Evolutionary conservation across 2,888 invertebrate species (phyloP), one percentile per base, ranked within the genome.

Genomic region (Xestoiulus laeticollis): DNA sequence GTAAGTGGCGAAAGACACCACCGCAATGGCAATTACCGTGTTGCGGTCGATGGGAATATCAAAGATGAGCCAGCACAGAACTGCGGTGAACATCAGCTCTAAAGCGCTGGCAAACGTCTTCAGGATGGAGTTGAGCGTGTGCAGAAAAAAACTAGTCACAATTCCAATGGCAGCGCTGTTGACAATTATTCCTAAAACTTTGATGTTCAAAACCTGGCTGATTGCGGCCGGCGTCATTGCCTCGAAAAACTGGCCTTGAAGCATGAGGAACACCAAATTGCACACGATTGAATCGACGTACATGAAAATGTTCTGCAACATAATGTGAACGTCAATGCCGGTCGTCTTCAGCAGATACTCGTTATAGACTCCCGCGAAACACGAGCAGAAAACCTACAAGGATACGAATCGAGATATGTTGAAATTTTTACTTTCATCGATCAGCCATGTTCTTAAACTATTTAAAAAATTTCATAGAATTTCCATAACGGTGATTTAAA

Each of bases 31-130:
- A 89, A 96, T 90, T 1, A 96, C 93, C 5, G 98, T 98, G 91
- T 95, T 97, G 88, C 95, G 92, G 91, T 96, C 95, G 90, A 98
- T 96, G 3, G 96, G 94, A 92, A 98, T 97, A 90, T 94, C 94
- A 92, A 98, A 98, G 86, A 98, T 91, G 85, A 92, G 89, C 93
- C 96, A 97, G 90, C 97, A 96, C 0, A 98, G 93, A 19, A 98
- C 93, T 0, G 98, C 98, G 0, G 98, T 98, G 90, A 98, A 96
- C 87, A 98, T 93, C 48, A 98, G 92, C 91, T 98, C 98, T 90
- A 98, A 93, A 19, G 98, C 98, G 92, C 97, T 97, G 0, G 98
- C 98, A 92, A 98, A 98, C 0, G 97, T 98, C 93, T 99, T 98
- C 87, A 98, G 93, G 91, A 99, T 98, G 0, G 98, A 98, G 92